Evolutionary conservation across 92 coral and sea anemone genomes (phyloP).

Genomic region (Heliopora coerulea): DNA sequence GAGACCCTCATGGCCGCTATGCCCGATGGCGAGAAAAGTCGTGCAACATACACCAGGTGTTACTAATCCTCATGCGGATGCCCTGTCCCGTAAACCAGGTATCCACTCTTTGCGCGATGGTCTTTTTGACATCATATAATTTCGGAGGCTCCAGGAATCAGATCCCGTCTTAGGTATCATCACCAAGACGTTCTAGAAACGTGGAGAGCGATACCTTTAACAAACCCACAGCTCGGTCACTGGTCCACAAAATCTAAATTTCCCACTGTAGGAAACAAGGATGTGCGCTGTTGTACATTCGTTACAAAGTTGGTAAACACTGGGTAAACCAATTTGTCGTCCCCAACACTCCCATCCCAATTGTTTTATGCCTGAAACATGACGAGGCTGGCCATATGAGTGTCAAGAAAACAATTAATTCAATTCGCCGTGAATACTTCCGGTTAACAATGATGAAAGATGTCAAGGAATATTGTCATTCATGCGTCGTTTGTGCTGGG

Average conservation of each 20-base stretch:
- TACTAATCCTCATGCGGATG: conserved; percentile 56
- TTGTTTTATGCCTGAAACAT: conserved; percentile 46
- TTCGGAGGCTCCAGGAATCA: conserved; percentile 35
- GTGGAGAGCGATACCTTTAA: not conserved
- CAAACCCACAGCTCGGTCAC: conserved; percentile 14
- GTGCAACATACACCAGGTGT: conserved; percentile 37
- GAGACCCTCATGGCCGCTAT: conserved; percentile 57
- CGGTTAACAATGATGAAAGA: conserved; percentile 45
- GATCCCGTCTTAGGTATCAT: conserved; percentile 40
- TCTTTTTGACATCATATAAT: no score
- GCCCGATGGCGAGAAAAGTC: conserved; percentile 50
- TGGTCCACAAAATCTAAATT: conserved; percentile 16
- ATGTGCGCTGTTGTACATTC: conserved; percentile 22
- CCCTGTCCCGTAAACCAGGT: conserved; percentile 43
- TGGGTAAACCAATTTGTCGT: conserved; percentile 41
- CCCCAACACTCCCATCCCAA: conserved; percentile 31
- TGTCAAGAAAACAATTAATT: conserved; percentile 39
- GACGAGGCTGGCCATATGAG: conserved; percentile 53
- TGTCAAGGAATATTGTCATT: conserved; percentile 36
- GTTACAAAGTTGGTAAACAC: conserved; percentile 40
- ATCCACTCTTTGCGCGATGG: conserved; percentile 15
- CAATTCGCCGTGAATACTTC: conserved; percentile 46
- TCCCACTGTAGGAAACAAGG: conserved; percentile 10
- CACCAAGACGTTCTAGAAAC: not conserved
- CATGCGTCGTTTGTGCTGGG: conserved; percentile 47